Evolutionary conservation across 2,797 vertebrate species (phyloP).

Genomic region (Buceros bicornis): DNA sequence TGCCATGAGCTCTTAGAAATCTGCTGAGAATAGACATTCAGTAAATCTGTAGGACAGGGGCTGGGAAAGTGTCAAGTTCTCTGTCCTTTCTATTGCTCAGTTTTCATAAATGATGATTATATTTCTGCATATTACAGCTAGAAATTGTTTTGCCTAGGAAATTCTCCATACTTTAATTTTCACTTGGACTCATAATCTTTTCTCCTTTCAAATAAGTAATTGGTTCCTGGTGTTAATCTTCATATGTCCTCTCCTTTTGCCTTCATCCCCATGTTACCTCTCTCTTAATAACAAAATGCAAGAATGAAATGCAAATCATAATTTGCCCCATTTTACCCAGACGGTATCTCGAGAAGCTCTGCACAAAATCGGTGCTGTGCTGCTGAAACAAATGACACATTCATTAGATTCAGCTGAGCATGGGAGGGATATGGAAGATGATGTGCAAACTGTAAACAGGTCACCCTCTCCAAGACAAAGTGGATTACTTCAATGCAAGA

Average conservation of each 20-base stretch:
- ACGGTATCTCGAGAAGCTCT: neutral
- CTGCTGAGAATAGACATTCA: neutral
- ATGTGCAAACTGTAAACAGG: slow-evolving; percentile 19
- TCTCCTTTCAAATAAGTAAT: neutral
- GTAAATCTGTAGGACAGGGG: neutral
- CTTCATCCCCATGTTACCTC: accelerated
- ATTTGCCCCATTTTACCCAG: neutral
- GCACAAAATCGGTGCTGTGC: neutral
- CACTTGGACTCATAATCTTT: neutral
- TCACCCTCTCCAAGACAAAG: neutral
- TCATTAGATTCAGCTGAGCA: neutral
- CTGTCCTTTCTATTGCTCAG: neutral
- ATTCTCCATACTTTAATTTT: neutral
- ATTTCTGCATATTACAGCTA: neutral
- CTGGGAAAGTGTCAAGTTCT: neutral
- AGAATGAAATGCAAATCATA: neutral
- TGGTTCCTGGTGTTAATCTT: neutral
- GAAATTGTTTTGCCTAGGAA: neutral
- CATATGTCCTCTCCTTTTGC: neutral
- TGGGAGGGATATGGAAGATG: neutral
- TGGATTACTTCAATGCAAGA: neutral
- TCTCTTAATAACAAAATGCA: neutral
- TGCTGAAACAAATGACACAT: slow-evolving; percentile 11
- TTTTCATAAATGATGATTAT: neutral
- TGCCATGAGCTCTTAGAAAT: neutral